A percentile compares a stretch with the other conserved stretches of the same genome.
Conservation (phyloP, 2,888 invertebrate genomes). For the Ypsolopha scabrella region DNA sequence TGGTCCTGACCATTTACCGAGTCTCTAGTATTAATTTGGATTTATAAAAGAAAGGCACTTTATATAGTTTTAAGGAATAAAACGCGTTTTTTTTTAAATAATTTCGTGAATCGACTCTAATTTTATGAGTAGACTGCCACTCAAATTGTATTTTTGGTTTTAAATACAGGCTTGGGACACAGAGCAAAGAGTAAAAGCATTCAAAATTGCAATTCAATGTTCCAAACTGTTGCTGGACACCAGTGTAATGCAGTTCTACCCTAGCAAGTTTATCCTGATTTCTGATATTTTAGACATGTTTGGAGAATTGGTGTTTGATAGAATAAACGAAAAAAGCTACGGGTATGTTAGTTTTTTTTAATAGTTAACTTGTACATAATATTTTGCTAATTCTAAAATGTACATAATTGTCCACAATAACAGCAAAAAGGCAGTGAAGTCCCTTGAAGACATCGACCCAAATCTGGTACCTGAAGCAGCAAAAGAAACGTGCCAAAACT, state of each 20-base stretch:
- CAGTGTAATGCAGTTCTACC: slow-evolving; percentile 94
- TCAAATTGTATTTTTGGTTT: not conserved
- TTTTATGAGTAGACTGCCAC: too few relatives aligned
- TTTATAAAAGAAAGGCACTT: too few relatives aligned
- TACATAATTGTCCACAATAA: slow-evolving; percentile 3
- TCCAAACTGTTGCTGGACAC: slow-evolving; percentile 93
- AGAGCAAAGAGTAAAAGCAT: slow-evolving; percentile 94
- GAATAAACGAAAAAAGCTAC: slow-evolving; percentile 79
- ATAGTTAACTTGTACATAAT: too few relatives aligned
- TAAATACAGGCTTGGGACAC: slow-evolving; percentile 84
- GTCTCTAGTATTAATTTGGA: too few relatives aligned
- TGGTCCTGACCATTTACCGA: too few relatives aligned
- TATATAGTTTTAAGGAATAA: too few relatives aligned
- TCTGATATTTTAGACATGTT: slow-evolving; percentile 97
- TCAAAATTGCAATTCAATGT: slow-evolving; percentile 98
- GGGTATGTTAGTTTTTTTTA: slow-evolving; percentile 28
- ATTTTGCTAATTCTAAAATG: too few relatives aligned
- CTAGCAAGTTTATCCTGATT: slow-evolving; percentile 96
- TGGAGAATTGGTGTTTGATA: slow-evolving; percentile 88
- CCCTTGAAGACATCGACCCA: slow-evolving; percentile 72
- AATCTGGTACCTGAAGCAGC: slow-evolving; percentile 87
- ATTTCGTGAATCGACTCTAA: too few relatives aligned
- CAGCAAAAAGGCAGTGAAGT: slow-evolving; percentile 24
- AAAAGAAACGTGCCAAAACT: slow-evolving; percentile 97
- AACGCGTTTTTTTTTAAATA: too few relatives aligned